phyloP scores from a whole-genome alignment of 2,113 vertebrate species.

The Dolichotis patagonum region DNA sequence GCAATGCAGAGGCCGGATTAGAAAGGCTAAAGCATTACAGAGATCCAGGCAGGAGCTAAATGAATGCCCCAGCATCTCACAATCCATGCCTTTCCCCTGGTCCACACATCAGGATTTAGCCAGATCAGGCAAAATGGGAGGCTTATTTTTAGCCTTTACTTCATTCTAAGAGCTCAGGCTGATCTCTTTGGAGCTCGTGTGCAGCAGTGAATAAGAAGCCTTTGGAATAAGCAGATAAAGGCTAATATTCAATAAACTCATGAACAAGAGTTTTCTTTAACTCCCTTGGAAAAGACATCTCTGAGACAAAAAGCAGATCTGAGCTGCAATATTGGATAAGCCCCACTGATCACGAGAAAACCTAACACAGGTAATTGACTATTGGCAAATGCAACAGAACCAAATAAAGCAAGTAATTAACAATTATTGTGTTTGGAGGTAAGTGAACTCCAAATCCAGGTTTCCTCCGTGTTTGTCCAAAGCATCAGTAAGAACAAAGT shows the following conservation, averaged over 20 bases:
- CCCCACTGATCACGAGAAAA: slow-evolving; percentile 72
- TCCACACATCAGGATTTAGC: not conserved
- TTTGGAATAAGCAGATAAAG: slow-evolving; percentile 78
- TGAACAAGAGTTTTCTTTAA: slow-evolving; percentile 77
- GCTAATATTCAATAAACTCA: slow-evolving; percentile 77
- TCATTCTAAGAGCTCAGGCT: slow-evolving; percentile 61
- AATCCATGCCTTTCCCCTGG: not conserved
- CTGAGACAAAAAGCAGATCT: slow-evolving; percentile 75
- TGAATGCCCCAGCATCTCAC: not conserved
- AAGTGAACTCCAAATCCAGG: slow-evolving; percentile 75
- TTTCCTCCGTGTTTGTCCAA: slow-evolving; percentile 64
- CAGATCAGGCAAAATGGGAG: slow-evolving; percentile 3
- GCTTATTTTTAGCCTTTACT: slow-evolving; percentile 72
- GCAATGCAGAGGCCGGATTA: not conserved
- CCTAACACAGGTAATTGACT: slow-evolving; percentile 76
- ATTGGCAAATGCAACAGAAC: slow-evolving; percentile 78
- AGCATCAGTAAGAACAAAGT: slow-evolving; percentile 69
- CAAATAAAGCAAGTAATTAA: slow-evolving; percentile 83
- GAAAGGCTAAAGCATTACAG: not conserved
- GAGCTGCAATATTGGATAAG: slow-evolving; percentile 79
- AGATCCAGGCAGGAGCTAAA: slow-evolving; percentile 28
- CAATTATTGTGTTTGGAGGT: slow-evolving; percentile 75
- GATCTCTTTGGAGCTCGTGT: not conserved
- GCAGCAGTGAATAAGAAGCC: slow-evolving; percentile 44
- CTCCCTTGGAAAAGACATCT: slow-evolving; percentile 76